phyloP scores from a whole-genome alignment of 2,888 invertebrate species.

The Scaptodrosophila latifasciaeformis region DNA sequence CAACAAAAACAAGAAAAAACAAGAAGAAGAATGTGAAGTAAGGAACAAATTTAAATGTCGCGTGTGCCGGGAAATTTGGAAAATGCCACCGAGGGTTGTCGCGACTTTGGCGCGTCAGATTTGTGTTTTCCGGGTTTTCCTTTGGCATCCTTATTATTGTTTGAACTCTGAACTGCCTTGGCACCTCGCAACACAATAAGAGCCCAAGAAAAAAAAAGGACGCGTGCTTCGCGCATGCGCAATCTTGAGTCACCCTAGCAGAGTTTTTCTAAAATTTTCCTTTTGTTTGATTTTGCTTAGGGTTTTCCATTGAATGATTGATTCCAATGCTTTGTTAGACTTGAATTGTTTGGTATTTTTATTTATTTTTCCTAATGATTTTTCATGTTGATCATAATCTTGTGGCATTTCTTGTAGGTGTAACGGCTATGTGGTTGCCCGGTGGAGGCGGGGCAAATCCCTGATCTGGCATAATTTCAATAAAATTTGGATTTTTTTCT shows the following conservation, averaged over 20 bases:
- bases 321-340: constrained; percentile 37
- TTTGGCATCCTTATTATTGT: constrained; percentile 20
- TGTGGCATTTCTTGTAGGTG: constrained; percentile 50
- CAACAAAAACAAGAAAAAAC: no score
- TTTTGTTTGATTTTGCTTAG: not conserved
- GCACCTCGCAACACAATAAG: no score
- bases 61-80: constrained; percentile 44
- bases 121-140: constrained; percentile 52
- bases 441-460: not conserved
- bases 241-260: constrained; percentile 49
- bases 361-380: constrained; percentile 21
- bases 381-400: constrained; percentile 53
- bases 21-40: no score
- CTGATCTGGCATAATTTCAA: constrained; percentile 28
- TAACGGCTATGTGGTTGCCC: constrained; percentile 20
- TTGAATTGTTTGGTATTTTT: constrained; percentile 41
- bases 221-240: constrained; percentile 68
- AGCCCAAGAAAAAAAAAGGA: no score
- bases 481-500: no score
- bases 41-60: constrained; percentile 29
- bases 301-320: constrained; percentile 41
- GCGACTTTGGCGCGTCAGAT: constrained; percentile 62
- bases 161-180: constrained; percentile 4
- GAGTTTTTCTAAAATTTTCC: not conserved
- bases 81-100: constrained; percentile 50